A percentile compares a stretch with the other conserved stretches of the same genome.
These are phyloP conservation scores for Punctoribates punctum DNA, from an alignment of 2,888 invertebrate species.

Conservation along the genomic window DNA sequence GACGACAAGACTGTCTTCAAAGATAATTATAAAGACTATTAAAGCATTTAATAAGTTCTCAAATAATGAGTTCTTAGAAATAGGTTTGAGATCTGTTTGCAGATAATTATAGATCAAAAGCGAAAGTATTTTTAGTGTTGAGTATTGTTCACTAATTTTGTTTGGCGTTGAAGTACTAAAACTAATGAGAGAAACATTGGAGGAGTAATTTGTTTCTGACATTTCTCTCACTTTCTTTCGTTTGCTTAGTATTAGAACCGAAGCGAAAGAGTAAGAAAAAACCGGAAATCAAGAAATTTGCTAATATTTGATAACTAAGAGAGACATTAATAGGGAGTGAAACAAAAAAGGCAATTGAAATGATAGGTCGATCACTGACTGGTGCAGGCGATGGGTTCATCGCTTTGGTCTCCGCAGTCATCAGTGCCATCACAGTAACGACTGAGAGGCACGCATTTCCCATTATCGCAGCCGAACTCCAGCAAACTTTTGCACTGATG, in stretches of 20 bases:
- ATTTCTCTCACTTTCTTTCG: background rate
- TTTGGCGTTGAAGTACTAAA: background rate
- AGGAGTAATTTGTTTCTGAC: background rate
- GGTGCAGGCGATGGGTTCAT: slow-evolving; percentile 70
- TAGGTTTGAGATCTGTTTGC: background rate
- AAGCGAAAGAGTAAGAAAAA: background rate
- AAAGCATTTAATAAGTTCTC: background rate
- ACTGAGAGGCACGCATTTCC: slow-evolving; percentile 61
- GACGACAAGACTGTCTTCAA: too few species aligned
- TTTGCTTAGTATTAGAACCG: background rate
- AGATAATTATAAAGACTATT: too few species aligned
- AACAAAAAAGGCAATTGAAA: slow-evolving; percentile 7
- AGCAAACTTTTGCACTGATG: slow-evolving; percentile 26
- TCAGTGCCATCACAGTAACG: slow-evolving; percentile 72
- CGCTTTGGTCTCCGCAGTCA: slow-evolving; percentile 73
- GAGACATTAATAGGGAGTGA: slow-evolving; percentile 33
- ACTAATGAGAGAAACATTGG: slow-evolving; percentile 4
- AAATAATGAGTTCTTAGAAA: background rate
- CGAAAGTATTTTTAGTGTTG: background rate
- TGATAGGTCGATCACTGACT: slow-evolving; percentile 62
- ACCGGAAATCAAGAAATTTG: slow-evolving; percentile 29
- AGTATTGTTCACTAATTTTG: background rate
- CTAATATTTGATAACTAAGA: slow-evolving; percentile 26
- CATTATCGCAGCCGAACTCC: slow-evolving; percentile 55
- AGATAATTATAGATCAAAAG: background rate